Base-by-base conservation (phyloP, 1,140 invertebrate genomes). In the Diploscapter pachys region DNA sequence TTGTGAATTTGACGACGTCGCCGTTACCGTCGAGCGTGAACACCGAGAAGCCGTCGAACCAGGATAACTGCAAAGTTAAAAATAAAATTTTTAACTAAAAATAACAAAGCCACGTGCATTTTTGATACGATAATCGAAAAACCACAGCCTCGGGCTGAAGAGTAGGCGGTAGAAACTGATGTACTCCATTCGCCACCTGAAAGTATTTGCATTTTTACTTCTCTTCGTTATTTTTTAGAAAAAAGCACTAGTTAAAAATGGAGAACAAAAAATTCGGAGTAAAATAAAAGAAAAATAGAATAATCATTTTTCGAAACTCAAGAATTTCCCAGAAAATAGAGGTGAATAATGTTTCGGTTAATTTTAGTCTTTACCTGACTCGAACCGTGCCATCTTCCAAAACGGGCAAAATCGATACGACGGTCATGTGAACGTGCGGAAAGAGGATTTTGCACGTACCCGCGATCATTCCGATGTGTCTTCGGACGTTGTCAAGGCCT, bases 21-120 rank as follows among this genome's bases (percentile, higher is more conserved):
- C 77, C 77, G 61, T 78, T 77, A 11, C 77, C 77, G 49, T 78
- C 77, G 11, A 77, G 73, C 13, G 74, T 72, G n/a, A 78, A 72
- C 3, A 78, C 71, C 2, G 77, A 78, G 55, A 72, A 77, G 54
- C 77, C 77, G 61, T 78, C 77, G n/a, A 59, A 78, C 77, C 77
- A 78, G 49, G 57, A 72, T 0, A 78, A 13, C 75, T 76, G 62
- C 50, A 31, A 31, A 31, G 76, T 75, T 5, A 72, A 48, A 55
- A 75, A 69, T 5, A 8, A 31, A 1, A 76, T 53, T 57, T 61
- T 53, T n/a, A 31, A 11, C 1, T 11, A 75, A 31, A 4, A 49
- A 77, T 52, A 49, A 74, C 52, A 4, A 57, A 59, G 51, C 5
- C n/a, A 49, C 75, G 3, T 52, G 73, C 75, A 57, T 78, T 78